Conservation (phyloP, 2,113 vertebrate genomes). For the Gracilinanus agilis region DNA sequence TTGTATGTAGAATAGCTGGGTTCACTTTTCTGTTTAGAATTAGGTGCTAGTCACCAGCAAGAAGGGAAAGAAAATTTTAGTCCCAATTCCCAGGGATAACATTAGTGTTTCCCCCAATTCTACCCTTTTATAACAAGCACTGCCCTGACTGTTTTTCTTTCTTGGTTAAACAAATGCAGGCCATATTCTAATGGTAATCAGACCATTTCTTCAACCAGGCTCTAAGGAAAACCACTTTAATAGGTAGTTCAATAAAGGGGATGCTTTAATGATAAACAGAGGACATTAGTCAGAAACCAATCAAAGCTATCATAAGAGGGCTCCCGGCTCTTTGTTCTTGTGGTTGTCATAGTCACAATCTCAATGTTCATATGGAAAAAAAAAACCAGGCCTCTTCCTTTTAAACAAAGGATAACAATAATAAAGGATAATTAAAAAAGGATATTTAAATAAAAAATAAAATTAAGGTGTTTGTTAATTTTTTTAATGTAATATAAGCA, state of each 20-base stretch:
- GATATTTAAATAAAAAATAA: too few species aligned
- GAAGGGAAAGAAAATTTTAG: constrained; percentile 7
- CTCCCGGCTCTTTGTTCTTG: neutral
- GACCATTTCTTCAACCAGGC: constrained; percentile 4
- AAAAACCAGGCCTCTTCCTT: neutral
- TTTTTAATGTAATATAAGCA: neutral
- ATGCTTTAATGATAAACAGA: neutral
- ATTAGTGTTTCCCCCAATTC: neutral
- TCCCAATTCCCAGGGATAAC: neutral
- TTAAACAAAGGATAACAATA: neutral
- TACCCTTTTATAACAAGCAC: neutral
- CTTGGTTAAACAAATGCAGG: neutral
- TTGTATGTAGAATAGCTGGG: constrained; percentile 46
- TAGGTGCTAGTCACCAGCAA: constrained; percentile 33
- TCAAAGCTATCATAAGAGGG: constrained; percentile 1
- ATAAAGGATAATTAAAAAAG: too few species aligned
- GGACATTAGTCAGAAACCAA: constrained; percentile 10
- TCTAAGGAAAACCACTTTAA: constrained; percentile 38
- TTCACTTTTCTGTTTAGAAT: constrained; percentile 54
- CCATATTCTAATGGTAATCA: neutral
- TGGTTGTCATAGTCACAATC: neutral
- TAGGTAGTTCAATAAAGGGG: constrained; percentile 26
- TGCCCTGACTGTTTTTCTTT: neutral
- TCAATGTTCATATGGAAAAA: neutral
- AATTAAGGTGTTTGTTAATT: neutral